Evolutionary conservation across 2,888 invertebrate genomes (phyloP).

Genomic region (Horisme vitalbata): DNA sequence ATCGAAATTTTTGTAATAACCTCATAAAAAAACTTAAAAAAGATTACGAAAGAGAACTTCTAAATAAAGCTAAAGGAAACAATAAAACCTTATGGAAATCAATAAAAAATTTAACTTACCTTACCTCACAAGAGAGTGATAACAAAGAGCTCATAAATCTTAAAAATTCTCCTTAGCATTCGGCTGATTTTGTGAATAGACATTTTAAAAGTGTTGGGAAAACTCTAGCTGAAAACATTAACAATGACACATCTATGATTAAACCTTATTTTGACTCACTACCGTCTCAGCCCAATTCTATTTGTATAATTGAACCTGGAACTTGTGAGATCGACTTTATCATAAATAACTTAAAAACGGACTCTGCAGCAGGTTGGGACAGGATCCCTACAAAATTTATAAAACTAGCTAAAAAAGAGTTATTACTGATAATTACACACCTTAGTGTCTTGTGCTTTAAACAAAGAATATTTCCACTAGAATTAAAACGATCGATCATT

Average conservation of each 20-base stretch:
- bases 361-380: too few relatives aligned
- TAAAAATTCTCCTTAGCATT: background rate
- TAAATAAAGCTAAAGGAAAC: background rate
- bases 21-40: slow-evolving; percentile 2
- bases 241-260: background rate
- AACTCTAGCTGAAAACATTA: background rate
- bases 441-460: background rate
- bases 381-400: too few relatives aligned
- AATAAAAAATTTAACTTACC: too few relatives aligned
- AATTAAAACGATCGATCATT: background rate
- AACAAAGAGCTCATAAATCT: background rate
- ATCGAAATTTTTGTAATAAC: slow-evolving; percentile 6
- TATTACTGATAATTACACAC: too few relatives aligned
- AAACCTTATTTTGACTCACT: background rate
- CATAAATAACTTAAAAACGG: background rate
- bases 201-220: slow-evolving; percentile 1
- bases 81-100: too few relatives aligned
- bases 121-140: background rate
- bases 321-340: background rate
- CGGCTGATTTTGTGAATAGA: slow-evolving; percentile 1
- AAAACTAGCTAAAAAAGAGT: too few relatives aligned
- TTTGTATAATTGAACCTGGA: background rate
- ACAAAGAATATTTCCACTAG: too few relatives aligned
- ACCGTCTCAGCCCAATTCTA: too few relatives aligned
- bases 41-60: background rate